Conservation (phyloP, 2,888 invertebrate species). For the Thecocarcelia acutangulata region DNA sequence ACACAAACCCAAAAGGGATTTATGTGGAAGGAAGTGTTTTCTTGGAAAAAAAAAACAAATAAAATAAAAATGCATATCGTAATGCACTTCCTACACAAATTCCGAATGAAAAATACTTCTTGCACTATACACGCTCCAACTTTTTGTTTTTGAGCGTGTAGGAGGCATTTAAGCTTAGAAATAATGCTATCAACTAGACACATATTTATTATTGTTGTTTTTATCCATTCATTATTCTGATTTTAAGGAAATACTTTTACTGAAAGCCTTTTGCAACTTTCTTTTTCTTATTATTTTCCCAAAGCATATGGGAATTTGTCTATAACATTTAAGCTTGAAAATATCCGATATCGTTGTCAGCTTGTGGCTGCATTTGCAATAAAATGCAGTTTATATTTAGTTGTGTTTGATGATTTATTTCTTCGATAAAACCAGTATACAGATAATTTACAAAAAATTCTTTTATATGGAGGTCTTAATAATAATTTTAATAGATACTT, state of each 20-base stretch:
- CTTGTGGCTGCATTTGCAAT: background rate
- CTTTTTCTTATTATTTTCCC: background rate
- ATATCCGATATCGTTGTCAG: slow-evolving; percentile 41
- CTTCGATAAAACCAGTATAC: too few species aligned
- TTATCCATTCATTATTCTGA: background rate
- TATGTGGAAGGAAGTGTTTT: background rate
- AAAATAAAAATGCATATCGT: slow-evolving; percentile 11
- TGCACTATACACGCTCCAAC: background rate
- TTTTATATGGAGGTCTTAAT: too few species aligned
- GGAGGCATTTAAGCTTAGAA: slow-evolving; percentile 1
- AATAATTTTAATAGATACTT: too few species aligned
- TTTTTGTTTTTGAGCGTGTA: background rate
- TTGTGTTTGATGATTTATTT: background rate
- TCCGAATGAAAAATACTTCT: background rate
- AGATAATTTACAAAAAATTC: too few species aligned
- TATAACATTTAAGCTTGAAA: slow-evolving; percentile 35
- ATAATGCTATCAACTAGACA: background rate
- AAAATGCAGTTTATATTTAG: too few species aligned
- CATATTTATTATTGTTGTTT: slow-evolving; percentile 17
- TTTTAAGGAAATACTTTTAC: slow-evolving; percentile 1
- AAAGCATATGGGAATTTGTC: slow-evolving; percentile 42
- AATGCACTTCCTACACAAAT: slow-evolving; percentile 39
- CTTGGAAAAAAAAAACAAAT: background rate
- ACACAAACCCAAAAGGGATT: slow-evolving; percentile 40
- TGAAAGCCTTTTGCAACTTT: background rate